Conservation (phyloP, 2,888 invertebrate species). For the Agrochola macilenta region DNA sequence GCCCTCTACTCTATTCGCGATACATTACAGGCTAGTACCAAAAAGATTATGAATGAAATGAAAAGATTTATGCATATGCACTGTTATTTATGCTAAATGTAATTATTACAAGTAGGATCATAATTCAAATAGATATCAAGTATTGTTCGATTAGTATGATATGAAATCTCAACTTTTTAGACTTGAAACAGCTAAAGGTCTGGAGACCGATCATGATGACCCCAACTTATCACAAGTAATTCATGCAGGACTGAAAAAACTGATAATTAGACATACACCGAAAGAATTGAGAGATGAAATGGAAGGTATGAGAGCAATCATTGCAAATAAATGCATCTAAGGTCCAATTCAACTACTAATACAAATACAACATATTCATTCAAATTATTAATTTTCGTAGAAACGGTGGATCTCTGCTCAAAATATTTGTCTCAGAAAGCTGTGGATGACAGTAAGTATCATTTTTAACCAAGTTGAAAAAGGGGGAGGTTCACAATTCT, state of each 20-base stretch:
- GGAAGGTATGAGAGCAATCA: constrained; percentile 70
- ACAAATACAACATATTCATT: too few species aligned
- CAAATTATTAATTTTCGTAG: constrained; percentile 68
- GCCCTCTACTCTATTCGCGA: neutral
- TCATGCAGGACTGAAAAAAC: constrained; percentile 69
- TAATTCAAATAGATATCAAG: neutral
- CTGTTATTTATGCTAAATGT: neutral
- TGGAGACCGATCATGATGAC: constrained; percentile 81
- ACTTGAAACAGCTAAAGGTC: constrained; percentile 76
- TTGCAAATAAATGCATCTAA: neutral
- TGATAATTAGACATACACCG: constrained; percentile 71
- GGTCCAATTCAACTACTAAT: neutral
- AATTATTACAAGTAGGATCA: neutral
- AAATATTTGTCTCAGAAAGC: constrained; percentile 82
- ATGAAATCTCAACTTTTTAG: constrained; percentile 63
- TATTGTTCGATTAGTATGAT: neutral
- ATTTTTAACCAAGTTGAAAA: neutral
- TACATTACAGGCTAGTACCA: neutral
- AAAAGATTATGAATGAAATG: too few species aligned
- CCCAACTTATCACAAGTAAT: constrained; percentile 80
- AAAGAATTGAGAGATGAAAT: constrained; percentile 77
- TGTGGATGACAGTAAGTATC: constrained; percentile 79
- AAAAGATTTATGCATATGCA: neutral
- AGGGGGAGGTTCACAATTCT: too few species aligned
- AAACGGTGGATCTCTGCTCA: constrained; percentile 76